Evolutionary conservation across 2,113 vertebrate species (phyloP).

Genomic region (Typhlomys cinereus): DNA sequence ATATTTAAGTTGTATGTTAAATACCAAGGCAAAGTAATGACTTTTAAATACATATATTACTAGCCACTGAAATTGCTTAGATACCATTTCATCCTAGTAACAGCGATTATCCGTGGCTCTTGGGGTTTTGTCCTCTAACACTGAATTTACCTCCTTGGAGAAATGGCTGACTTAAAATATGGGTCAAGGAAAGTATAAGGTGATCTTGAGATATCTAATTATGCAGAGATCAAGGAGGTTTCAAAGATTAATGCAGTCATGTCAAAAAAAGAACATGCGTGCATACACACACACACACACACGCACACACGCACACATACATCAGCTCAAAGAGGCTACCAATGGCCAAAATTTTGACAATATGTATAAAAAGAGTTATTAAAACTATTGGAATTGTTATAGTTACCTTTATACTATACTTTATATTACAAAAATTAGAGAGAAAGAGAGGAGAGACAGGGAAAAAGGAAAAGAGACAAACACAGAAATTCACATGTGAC

Average conservation of each 20-base stretch:
- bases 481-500: neutral
- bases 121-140: neutral
- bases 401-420: no score
- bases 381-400: conserved; percentile 2
- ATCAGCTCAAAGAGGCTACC: neutral
- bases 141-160: neutral
- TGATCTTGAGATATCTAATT: conserved; percentile 33
- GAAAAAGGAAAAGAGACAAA: neutral
- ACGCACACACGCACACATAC: neutral
- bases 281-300: neutral
- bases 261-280: conserved; percentile 12
- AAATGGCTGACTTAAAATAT: conserved; percentile 39
- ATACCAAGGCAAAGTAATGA: conserved; percentile 1
- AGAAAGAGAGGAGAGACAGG: neutral
- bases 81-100: neutral
- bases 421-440: neutral
- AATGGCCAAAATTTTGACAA: conserved; percentile 18
- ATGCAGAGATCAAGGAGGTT: conserved; percentile 6
- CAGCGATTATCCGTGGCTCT: neutral
- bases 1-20: conserved; percentile 18
- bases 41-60: conserved; percentile 13
- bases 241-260: conserved; percentile 45
- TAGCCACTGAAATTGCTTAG: conserved; percentile 12
- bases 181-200: conserved; percentile 44
- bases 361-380: conserved; percentile 16